These are phyloP conservation scores for Tragulus kanchil DNA, from an alignment of 2,113 vertebrate genomes.

Conservation along the genomic window DNA sequence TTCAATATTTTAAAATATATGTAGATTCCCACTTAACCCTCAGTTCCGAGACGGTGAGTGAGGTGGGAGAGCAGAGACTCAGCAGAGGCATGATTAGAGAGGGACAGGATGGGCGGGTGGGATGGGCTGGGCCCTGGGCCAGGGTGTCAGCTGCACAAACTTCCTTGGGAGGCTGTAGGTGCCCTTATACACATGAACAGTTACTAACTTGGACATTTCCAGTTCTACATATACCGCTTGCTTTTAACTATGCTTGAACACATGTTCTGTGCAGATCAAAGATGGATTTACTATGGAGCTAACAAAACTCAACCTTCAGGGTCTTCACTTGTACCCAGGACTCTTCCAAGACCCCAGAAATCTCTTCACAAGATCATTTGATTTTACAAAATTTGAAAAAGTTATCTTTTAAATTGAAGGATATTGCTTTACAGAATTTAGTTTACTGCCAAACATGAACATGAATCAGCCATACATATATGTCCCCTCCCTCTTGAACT, in stretches of 20 bases:
- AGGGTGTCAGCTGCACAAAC: neutral
- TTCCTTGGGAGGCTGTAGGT: neutral
- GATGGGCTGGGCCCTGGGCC: neutral
- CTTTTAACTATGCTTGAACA: neutral
- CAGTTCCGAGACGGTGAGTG: neutral
- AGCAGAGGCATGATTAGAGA: neutral
- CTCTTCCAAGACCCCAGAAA: neutral
- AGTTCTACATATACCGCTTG: neutral
- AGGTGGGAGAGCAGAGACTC: neutral
- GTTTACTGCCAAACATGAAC: too few species aligned
- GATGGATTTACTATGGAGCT: neutral
- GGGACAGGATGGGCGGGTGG: neutral
- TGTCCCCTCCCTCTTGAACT: too few species aligned
- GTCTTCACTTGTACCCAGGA: neutral
- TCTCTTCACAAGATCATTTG: neutral
- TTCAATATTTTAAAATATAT: neutral
- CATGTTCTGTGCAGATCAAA: neutral
- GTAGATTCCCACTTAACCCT: neutral
- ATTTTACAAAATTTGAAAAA: slow-evolving; percentile 9
- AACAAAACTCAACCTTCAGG: neutral
- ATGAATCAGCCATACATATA: too few species aligned
- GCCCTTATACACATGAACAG: neutral
- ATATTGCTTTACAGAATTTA: too few species aligned
- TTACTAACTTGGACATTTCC: neutral
- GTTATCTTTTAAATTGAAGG: too few species aligned